Evolutionary conservation across 2,113 vertebrate species (phyloP), one percentile per base, ranked within the genome.

Genomic region (Odocoileus hemionus): DNA sequence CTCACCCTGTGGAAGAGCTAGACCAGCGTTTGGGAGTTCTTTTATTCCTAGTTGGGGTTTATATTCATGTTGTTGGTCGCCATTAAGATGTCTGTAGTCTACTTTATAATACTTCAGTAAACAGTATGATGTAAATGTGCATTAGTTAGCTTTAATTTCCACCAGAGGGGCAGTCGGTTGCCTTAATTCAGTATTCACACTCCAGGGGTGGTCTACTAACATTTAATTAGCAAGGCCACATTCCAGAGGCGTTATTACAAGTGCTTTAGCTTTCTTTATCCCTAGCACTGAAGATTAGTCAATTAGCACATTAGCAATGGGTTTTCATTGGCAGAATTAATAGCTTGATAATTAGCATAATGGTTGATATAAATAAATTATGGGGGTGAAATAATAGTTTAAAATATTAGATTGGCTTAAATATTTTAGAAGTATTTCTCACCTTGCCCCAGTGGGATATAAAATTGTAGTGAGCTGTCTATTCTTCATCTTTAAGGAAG

Each of bases 171-270:
- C 93, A 94, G 67, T 86, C 39, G 26, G 14, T 91, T 79, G 13
- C 45, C 25, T 30, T 95, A 94, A 95, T 94, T 78, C 57, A 84
- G 89, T 76, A 93, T 93, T 95, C 89, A 91, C 12, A 91, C 67
- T 85, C 82, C 30, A 80, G 43, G 64, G 85, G 36, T 91, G 82
- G 61, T 95, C 91, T 97, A 26, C 83, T 26, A 85, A 30, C 45
- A 89, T 97, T 96, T 94, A 91, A 79, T 97, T 95, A 96, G 82
- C 70, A 96, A 93, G 93, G 70, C 9, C 80, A 74, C 52, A 93
- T 39, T 97, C 88, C 43, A 80, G 67, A 94, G 80, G 57, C 82
- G 60, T 33, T 25, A 47, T 93, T 74, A 33, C 30, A 84, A 87
- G 33, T 84, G 25, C 19, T 86, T 95, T 43, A 82, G 50, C 82